phyloP scores from a whole-genome alignment of 2,113 vertebrate species.

The Rhinogobius similis region DNA sequence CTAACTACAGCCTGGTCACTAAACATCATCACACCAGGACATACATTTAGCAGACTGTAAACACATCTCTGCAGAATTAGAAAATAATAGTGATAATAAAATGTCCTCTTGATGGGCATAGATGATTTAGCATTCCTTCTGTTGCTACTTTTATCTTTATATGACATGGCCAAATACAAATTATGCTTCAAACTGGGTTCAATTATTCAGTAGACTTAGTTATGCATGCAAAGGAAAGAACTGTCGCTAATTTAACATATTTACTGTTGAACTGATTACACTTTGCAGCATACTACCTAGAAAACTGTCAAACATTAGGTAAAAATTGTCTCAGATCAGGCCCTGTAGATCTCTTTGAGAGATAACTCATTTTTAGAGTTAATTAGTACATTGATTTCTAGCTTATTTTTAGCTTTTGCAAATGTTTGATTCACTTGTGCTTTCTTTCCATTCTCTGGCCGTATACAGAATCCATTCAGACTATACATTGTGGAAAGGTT shows the following conservation, averaged over 20 bases:
- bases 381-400: neutral
- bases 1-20: constrained; percentile 67
- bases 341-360: neutral
- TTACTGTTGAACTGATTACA: constrained; percentile 39
- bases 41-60: constrained; percentile 53
- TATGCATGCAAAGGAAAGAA: constrained; percentile 26
- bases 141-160: neutral
- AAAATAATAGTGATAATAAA: neutral
- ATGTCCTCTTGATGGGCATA: neutral
- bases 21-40: constrained; percentile 56
- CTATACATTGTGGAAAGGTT: neutral
- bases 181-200: constrained; percentile 28
- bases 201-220: constrained; percentile 45
- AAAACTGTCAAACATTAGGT: neutral
- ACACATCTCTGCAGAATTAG: constrained; percentile 36
- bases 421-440: neutral
- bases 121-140: neutral
- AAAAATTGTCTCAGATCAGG: neutral
- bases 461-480: neutral
- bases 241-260: constrained; percentile 43
- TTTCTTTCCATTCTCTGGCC: neutral
- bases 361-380: neutral
- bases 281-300: no score
- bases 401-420: neutral
- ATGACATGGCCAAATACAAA: neutral